Base-by-base conservation (phyloP, 2,888 invertebrate genomes). In the Apamea epomidion region DNA sequence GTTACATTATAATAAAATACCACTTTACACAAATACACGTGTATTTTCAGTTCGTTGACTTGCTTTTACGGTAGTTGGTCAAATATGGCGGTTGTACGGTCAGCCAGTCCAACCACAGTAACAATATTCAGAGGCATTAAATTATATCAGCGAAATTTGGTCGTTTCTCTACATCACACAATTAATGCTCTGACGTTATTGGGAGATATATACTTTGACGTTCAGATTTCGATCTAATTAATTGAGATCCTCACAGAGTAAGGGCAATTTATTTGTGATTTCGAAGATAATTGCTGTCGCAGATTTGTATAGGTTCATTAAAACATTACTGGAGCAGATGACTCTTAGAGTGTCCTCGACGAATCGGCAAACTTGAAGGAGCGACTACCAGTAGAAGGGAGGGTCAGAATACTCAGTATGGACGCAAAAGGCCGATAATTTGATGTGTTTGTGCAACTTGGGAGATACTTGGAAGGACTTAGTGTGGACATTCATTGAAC, bases 11-110 rank as follows among this genome's bases (percentile, higher is more conserved):
- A 70, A 58, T 84, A 72, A 68, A 71, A 64, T 37, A 58, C 16
- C 16, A 58, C 8, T 75, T 74, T 58, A 82, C 10, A 80, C 29
- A 48, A 74, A 62, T 42, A 42, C 18, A 51, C 16, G n/a, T 54
- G 32, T 68, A 45, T 48, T 72, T 58, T 48, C 32, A 72, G 74
- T 72, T 64, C 42, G 69, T 79, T 78, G 79, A 64, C 67, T 62
- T 25, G 6, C 37, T 84, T 84, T 75, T 71, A 64, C 71, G 29
- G 51, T 78, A 72, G 69, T 69, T 77, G 45, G 70, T 58, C 25
- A 51, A 76, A 76, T 21, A 60, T 60, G 62, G 51, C 58, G 73
- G 29, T 25, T 32, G 64, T 12, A 51, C 73, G 58, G n/a, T 64
- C 25, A 58, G 25, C 58, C 58, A 58, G 10, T 58, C 25, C 58